Conservation (phyloP, 2,113 vertebrate species). For the Eurypyga helias region DNA sequence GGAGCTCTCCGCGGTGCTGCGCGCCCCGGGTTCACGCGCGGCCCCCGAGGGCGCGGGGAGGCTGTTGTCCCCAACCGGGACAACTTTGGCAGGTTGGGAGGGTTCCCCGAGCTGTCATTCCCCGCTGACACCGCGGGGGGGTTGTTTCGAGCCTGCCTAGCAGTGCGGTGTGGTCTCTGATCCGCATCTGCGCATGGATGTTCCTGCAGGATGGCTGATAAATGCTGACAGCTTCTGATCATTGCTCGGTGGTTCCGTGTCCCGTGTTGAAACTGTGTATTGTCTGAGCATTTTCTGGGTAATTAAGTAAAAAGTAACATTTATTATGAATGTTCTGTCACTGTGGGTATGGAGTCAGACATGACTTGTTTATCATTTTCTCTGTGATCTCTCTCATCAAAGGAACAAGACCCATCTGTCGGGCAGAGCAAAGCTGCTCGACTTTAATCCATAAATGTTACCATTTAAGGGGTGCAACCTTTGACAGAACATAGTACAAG, state of each 20-base stretch:
- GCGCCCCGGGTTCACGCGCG: neutral
- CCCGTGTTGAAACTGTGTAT: neutral
- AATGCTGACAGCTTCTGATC: neutral
- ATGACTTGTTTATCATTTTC: neutral
- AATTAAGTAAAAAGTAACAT: neutral
- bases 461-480: neutral
- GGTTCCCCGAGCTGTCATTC: accelerated
- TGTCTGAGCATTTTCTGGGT: neutral
- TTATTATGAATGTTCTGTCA: neutral
- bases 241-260: accelerated
- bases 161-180: no score
- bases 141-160: neutral
- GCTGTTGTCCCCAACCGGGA: accelerated
- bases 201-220: neutral
- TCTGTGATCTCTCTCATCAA: constrained; percentile 22
- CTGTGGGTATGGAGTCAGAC: neutral
- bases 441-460: neutral
- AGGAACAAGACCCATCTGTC: constrained; percentile 27
- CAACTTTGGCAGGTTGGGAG: accelerated
- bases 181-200: neutral
- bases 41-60: accelerated
- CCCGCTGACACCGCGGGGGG: neutral
- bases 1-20: constrained; percentile 19
- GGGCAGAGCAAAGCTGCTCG: constrained; percentile 20
- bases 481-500: neutral